Percentiles rank a stretch among this genome's conserved stretches.
Evolutionary conservation across 1,140 invertebrate genomes (phyloP).

Genomic region (Drosophila oshimai): DNA sequence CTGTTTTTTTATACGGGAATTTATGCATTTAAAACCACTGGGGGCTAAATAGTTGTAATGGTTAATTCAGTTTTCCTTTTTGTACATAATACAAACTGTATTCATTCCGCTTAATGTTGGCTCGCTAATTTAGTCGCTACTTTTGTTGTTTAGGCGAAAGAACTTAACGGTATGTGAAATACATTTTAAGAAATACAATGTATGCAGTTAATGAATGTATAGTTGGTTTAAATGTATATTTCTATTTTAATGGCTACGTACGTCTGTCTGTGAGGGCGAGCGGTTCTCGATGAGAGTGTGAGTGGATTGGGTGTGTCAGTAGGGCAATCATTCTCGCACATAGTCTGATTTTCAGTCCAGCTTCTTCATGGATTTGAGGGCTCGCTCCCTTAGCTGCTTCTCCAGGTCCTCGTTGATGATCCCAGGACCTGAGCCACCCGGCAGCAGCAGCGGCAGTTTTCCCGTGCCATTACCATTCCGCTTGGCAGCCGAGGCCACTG

Average conservation of each 20-base stretch:
- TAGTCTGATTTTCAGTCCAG: constrained; percentile 63
- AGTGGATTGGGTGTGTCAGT: constrained; percentile 1
- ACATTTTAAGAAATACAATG: constrained; percentile 67
- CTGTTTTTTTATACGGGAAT: constrained; percentile 19
- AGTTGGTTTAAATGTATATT: constrained; percentile 59
- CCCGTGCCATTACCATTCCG: constrained; percentile 54
- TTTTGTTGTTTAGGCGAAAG: constrained; percentile 46
- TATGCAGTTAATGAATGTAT: constrained; percentile 59
- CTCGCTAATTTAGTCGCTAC: constrained; percentile 24
- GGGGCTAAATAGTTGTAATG: constrained; percentile 30
- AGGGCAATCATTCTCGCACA: constrained; percentile 15
- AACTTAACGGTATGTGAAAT: constrained; percentile 70
- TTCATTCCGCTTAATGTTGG: constrained; percentile 43
- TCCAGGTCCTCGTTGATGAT: constrained; percentile 90
- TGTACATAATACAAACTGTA: constrained; percentile 76
- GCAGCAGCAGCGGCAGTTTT: constrained; percentile 84
- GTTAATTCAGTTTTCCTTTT: constrained; percentile 45
- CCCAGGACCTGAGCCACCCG: constrained; percentile 84
- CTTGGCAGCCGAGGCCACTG: constrained; percentile 76
- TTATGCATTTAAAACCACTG: constrained; percentile 38
- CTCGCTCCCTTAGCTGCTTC: constrained; percentile 93
- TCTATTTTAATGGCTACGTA: constrained; percentile 66
- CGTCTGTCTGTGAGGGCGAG: constrained; percentile 35
- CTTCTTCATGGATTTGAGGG: constrained; percentile 87
- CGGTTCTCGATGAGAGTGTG: background rate